A percentile compares a stretch with the other conserved stretches of the same genome.
phyloP scores from a whole-genome alignment of 2,113 vertebrate genomes.

The Trinectes maculatus region DNA sequence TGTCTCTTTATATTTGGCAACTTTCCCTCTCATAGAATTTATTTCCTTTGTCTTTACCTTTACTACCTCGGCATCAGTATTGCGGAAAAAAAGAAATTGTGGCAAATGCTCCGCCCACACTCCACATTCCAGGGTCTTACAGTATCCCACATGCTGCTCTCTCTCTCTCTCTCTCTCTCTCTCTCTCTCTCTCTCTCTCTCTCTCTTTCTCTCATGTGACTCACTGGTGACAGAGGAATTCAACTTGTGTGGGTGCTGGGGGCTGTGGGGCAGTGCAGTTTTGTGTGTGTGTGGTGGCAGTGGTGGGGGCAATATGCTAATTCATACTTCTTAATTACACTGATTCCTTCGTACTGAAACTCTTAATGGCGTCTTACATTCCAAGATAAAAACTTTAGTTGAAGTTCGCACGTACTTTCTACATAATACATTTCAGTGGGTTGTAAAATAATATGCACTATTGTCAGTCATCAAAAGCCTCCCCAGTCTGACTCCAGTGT shows the following conservation, averaged over 20 bases:
- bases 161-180: constrained; percentile 45
- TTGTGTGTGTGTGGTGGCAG: constrained; percentile 36
- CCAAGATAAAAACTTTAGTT: background rate
- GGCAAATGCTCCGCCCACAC: constrained; percentile 81
- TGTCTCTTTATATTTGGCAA: background rate
- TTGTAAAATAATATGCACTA: background rate
- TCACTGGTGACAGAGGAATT: constrained; percentile 52
- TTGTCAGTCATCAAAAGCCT: constrained; percentile 33
- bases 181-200: too few relatives aligned
- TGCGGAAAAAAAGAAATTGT: constrained; percentile 50
- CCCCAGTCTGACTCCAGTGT: constrained; percentile 12
- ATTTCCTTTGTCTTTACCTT: constrained; percentile 33
- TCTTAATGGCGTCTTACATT: background rate
- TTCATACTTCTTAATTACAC: constrained; percentile 54
- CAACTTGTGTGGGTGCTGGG: constrained; percentile 64
- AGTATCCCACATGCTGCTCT: constrained; percentile 74
- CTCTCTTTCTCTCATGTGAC: constrained; percentile 27
- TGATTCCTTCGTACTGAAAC: constrained; percentile 22
- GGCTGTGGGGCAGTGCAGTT: constrained; percentile 44
- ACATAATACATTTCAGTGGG: background rate
- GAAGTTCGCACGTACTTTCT: background rate
- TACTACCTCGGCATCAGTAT: constrained; percentile 50
- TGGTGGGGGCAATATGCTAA: constrained; percentile 45
- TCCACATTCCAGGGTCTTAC: constrained; percentile 72
- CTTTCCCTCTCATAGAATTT: background rate